phyloP scores from a whole-genome alignment of 1,140 invertebrate species.

The Drosophila nigrodunni region DNA sequence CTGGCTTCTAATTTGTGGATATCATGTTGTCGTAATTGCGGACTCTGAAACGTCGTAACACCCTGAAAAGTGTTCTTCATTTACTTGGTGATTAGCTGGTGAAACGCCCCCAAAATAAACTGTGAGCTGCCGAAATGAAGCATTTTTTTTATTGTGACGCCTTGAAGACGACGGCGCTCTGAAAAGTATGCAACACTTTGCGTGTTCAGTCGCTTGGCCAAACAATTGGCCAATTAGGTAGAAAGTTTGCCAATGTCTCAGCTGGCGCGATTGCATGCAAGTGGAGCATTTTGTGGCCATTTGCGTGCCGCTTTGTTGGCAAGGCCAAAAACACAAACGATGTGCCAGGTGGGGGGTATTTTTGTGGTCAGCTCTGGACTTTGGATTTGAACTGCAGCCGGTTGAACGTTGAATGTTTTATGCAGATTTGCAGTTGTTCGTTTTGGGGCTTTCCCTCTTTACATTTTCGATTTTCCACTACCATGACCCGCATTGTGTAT shows the following conservation, averaged over 20 bases:
- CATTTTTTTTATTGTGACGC: conserved; percentile 32
- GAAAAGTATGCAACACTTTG: conserved; percentile 74
- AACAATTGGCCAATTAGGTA: conserved; percentile 81
- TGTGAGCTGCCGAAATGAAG: conserved; percentile 25
- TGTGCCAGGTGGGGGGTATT: neutral
- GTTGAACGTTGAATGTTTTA: conserved; percentile 72
- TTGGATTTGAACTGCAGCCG: conserved; percentile 41
- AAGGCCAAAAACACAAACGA: conserved; percentile 16
- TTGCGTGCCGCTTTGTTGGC: conserved; percentile 63
- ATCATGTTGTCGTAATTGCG: conserved; percentile 46
- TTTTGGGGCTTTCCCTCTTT: conserved; percentile 49
- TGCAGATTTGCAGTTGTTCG: conserved; percentile 59
- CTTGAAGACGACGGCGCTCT: conserved; percentile 36
- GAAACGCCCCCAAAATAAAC: conserved; percentile 28
- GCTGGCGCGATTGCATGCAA: conserved; percentile 56
- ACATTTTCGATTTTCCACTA: conserved; percentile 68
- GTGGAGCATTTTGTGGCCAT: conserved; percentile 70
- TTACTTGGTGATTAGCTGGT: conserved; percentile 43
- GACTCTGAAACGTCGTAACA: conserved; percentile 10
- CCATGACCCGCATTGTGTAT: conserved; percentile 43
- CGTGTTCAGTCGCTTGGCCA: conserved; percentile 63
- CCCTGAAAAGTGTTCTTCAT: conserved; percentile 26
- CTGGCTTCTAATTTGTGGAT: conserved; percentile 56
- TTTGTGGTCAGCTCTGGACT: conserved; percentile 1
- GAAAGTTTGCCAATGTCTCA: conserved; percentile 59